phyloP scores from a whole-genome alignment of 2,888 invertebrate genomes.

The Syritta pipiens region DNA sequence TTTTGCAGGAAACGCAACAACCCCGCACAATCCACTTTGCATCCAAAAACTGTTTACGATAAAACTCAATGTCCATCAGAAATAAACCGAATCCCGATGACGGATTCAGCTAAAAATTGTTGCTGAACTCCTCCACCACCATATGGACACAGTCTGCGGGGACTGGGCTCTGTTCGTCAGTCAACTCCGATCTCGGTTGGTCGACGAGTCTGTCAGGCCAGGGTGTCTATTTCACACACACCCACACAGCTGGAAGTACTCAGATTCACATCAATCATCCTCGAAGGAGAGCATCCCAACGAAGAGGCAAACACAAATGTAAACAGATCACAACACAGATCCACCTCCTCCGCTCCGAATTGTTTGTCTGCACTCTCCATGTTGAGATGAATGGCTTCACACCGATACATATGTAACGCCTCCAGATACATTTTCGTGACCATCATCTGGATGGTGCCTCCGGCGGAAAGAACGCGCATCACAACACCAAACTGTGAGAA shows the following conservation, averaged over 20 bases:
- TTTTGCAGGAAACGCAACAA: slow-evolving; percentile 3
- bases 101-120: slow-evolving; percentile 52
- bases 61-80: slow-evolving; percentile 61
- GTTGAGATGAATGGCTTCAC: slow-evolving; percentile 30
- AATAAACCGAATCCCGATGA: slow-evolving; percentile 53
- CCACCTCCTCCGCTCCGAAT: slow-evolving; percentile 22
- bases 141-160: slow-evolving; percentile 46
- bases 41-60: slow-evolving; percentile 53
- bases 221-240: slow-evolving; percentile 28
- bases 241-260: slow-evolving; percentile 19
- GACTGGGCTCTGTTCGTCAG: neutral
- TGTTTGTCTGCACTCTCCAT: slow-evolving; percentile 21
- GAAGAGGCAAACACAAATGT: slow-evolving; percentile 55
- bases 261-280: slow-evolving; percentile 61
- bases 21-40: neutral
- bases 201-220: slow-evolving; percentile 8
- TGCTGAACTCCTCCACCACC: slow-evolving; percentile 48
- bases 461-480: neutral
- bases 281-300: neutral
- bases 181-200: neutral
- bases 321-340: slow-evolving; percentile 62
- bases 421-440: slow-evolving; percentile 35
- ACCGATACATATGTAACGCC: slow-evolving; percentile 55
- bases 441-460: slow-evolving; percentile 6
- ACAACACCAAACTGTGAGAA: slow-evolving; percentile 26